Percentiles rank a stretch among this genome's conserved stretches.
These are phyloP conservation scores for Chromobotia macracanthus DNA, from an alignment of 2,797 vertebrate species.

Conservation along the genomic window DNA sequence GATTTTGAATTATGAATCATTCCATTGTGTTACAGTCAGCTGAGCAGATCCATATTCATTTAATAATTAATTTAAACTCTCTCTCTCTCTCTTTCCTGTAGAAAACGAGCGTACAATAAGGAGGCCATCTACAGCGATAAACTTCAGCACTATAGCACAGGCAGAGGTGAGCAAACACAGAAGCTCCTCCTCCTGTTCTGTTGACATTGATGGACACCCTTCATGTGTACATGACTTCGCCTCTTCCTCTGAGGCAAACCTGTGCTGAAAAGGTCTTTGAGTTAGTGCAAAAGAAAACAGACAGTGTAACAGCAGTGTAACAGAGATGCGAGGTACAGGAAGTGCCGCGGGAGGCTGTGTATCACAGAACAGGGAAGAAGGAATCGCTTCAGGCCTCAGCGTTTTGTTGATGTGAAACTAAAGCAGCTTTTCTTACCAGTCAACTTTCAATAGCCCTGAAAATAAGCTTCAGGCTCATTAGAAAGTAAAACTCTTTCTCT, in stretches of 20 bases:
- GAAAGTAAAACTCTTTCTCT: slow-evolving; percentile 48
- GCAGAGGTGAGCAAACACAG: slow-evolving; percentile 85
- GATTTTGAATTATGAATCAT: too few relatives aligned
- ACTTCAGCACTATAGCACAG: slow-evolving; percentile 96
- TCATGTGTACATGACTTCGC: slow-evolving; percentile 34
- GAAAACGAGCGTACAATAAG: slow-evolving; percentile 96
- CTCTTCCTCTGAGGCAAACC: slow-evolving; percentile 24
- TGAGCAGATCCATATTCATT: not conserved
- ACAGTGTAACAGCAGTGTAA: too few relatives aligned
- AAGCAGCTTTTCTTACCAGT: slow-evolving; percentile 64
- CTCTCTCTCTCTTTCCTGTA: slow-evolving; percentile 59
- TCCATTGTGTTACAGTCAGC: slow-evolving; percentile 32
- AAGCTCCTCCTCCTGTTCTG: slow-evolving; percentile 1
- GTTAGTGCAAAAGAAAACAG: not conserved
- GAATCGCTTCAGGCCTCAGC: slow-evolving; percentile 50
- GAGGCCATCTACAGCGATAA: slow-evolving; percentile 98
- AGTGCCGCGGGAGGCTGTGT: too few relatives aligned
- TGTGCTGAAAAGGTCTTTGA: slow-evolving; percentile 6
- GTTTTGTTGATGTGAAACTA: slow-evolving; percentile 69
- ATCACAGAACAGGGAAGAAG: too few relatives aligned
- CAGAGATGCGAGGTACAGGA: too few relatives aligned
- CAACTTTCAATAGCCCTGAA: slow-evolving; percentile 63
- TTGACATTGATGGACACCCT: slow-evolving; percentile 49
- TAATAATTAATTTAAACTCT: not conserved
- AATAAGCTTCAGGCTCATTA: slow-evolving; percentile 67